Percentiles rank a stretch among this genome's conserved stretches.
phyloP scores from a whole-genome alignment of 2,113 vertebrate genomes.

The Xiphophorus maculatus region DNA sequence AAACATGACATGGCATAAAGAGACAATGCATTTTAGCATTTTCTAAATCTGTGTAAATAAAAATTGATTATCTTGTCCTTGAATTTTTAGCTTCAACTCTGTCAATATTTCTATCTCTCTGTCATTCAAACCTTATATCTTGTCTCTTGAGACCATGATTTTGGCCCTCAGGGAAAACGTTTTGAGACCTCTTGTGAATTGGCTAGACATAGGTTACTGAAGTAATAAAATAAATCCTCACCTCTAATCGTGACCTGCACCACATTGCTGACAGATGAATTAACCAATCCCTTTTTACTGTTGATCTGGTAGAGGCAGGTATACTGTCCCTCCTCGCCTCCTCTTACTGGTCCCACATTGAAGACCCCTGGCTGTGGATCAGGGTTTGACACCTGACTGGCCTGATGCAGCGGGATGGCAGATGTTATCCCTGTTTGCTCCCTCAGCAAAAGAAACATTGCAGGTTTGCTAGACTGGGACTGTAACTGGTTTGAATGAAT shows the following conservation, averaged over 20 bases:
- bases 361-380: conserved; percentile 54
- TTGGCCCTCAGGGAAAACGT: no score
- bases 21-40: background rate
- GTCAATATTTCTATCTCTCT: background rate
- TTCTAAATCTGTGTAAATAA: no score
- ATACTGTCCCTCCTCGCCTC: conserved; percentile 65
- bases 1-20: background rate
- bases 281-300: conserved; percentile 25
- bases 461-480: conserved; percentile 16
- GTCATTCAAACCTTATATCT: background rate
- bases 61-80: no score
- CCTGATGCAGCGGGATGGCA: conserved; percentile 10
- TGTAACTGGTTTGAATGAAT: background rate
- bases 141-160: background rate
- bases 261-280: conserved; percentile 67
- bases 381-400: conserved; percentile 24
- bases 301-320: conserved; percentile 70
- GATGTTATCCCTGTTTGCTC: background rate
- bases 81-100: no score
- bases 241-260: conserved; percentile 63
- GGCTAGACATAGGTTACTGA: background rate
- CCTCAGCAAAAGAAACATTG: conserved; percentile 56
- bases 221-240: conserved; percentile 18
- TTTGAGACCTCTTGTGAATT: no score
- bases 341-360: conserved; percentile 61